Conservation (phyloP, 2,113 vertebrate species). For the Oxyura jamaicensis region DNA sequence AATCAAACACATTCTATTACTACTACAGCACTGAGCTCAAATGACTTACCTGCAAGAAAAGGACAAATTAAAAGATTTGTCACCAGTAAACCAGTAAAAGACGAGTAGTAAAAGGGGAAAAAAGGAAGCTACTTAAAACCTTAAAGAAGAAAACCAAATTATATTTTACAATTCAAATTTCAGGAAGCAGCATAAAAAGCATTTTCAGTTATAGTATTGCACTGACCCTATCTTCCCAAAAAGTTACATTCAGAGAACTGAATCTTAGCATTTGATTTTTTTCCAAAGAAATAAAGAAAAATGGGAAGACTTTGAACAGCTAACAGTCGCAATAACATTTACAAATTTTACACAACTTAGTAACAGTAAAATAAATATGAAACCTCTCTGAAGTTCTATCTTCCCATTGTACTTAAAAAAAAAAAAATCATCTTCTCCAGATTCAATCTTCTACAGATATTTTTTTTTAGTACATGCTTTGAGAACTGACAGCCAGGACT, state of each 20-base stretch:
- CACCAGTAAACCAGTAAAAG: neutral
- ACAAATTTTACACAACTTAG: neutral
- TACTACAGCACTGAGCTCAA: neutral
- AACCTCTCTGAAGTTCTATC: neutral
- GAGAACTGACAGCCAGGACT: neutral
- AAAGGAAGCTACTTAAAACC: neutral
- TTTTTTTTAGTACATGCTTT: neutral
- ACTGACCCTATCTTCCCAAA: neutral
- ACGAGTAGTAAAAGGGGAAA: neutral
- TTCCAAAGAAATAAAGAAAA: neutral
- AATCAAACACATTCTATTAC: neutral
- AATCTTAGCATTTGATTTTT: neutral
- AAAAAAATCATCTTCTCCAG: neutral
- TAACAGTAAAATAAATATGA: neutral
- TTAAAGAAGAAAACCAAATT: neutral
- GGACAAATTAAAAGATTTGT: neutral
- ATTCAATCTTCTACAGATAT: neutral
- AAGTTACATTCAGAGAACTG: neutral
- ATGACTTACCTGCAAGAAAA: neutral
- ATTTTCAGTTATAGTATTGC: neutral
- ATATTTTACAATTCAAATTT: neutral
- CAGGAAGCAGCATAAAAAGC: neutral
- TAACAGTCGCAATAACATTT: neutral
- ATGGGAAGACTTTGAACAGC: neutral
- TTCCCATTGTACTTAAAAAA: neutral